Conservation (phyloP, 2,888 invertebrate genomes). For the Uropetala carovei region DNA sequence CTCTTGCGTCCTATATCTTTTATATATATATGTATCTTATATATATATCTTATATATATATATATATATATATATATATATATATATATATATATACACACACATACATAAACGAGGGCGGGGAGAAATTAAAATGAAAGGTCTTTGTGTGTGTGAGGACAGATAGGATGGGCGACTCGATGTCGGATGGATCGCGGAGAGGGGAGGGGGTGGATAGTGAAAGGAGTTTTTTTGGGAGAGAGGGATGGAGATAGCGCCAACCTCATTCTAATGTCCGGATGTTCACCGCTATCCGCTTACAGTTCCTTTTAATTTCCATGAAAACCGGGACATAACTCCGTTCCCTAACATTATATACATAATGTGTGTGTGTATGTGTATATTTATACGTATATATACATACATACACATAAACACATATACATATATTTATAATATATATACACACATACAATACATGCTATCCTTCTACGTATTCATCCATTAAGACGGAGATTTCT, state of each 20-base stretch:
- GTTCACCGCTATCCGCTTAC: not conserved
- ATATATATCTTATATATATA: no score
- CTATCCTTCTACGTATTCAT: not conserved
- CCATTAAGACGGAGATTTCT: not conserved
- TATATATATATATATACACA: no score
- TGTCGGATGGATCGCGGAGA: not conserved
- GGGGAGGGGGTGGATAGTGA: not conserved
- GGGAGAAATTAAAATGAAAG: slow-evolving; percentile 28
- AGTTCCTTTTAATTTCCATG: not conserved
- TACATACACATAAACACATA: no score
- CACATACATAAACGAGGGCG: not conserved
- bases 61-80: no score
- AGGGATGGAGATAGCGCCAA: not conserved
- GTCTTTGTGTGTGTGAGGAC: not conserved
- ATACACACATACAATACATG: not conserved
- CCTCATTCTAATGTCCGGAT: not conserved
- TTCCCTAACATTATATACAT: not conserved
- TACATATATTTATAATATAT: no score
- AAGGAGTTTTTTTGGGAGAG: not conserved
- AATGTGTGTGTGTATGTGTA: no score
- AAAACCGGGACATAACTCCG: not conserved
- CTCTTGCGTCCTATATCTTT: not conserved
- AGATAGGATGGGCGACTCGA: slow-evolving; percentile 4
- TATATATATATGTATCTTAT: no score
- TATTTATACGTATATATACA: no score